Evolutionary conservation across 1,140 invertebrate species (phyloP), one percentile per base, ranked within the genome.

Genomic region (Diachasma alloeum): DNA sequence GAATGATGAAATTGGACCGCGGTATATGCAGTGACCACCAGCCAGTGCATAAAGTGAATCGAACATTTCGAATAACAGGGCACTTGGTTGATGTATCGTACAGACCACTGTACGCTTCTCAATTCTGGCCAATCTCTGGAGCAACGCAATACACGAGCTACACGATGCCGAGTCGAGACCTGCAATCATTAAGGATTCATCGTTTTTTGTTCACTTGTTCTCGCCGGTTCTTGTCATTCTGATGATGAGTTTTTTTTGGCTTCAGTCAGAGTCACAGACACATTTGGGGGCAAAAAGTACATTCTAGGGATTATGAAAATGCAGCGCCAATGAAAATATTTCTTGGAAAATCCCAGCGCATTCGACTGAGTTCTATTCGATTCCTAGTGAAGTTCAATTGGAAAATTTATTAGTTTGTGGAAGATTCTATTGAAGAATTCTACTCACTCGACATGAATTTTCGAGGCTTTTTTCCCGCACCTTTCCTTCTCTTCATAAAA

Each of bases 71-170:
- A 99, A 98, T 9, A 98, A 91, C 81, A 97, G 91, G 2, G 97
- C 97, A 81, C 95, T 97, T 0, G 98, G 98, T 85, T 99, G 98
- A 89, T 99, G 98, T 81, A 99, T 98, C 2, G 97, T 99, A 82
- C 97, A 97, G 66, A 99, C 94, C 37, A 99, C 94, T 0, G 97
- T 98, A 44, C 97, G 91, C 1, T 96, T 97, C 83, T 97, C 96
- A 9, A 84, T 63, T 71, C 93, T 88, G 0, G 97, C 96, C 63
- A 99, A 87, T 74, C 93, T 92, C 88, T 97, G 94, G 22, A 97
- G 88, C 26, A 97, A 86, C 48, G 93, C 92, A 74, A 98, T 93
- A 83, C 96, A 95, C 83, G 98, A 96, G 82, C 94, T 96, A 83
- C 96, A 96, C 15, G 96, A 96, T 10, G 95, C 94, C 83, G 96